phyloP scores from a whole-genome alignment of 35 echinoderm and acorn worm species.

The Strongylocentrotus purpuratus region DNA sequence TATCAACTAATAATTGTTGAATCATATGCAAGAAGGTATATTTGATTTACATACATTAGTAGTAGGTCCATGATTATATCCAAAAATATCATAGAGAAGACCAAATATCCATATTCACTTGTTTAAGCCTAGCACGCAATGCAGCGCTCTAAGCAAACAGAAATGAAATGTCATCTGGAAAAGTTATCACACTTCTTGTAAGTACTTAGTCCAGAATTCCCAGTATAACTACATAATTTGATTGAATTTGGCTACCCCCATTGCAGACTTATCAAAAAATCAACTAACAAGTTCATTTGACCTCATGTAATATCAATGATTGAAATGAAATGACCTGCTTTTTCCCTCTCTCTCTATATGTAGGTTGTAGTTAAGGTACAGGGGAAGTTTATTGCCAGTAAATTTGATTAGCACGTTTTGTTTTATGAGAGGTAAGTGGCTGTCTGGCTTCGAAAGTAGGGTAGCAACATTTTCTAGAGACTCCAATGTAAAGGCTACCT shows the following conservation, averaged over 20 bases:
- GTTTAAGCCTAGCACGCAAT: too few species aligned
- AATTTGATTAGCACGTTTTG: not conserved
- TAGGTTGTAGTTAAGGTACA: not conserved
- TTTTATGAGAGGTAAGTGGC: not conserved
- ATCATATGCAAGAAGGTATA: too few species aligned
- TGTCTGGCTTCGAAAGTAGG: not conserved
- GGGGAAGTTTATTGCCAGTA: not conserved
- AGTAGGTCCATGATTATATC: too few species aligned
- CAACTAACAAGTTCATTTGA: not conserved
- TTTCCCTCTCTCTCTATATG: not conserved
- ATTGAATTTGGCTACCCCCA: not conserved
- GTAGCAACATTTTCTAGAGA: not conserved
- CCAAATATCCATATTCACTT: too few species aligned
- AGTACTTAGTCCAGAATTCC: not conserved
- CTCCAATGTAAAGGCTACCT: too few species aligned
- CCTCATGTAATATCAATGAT: not conserved
- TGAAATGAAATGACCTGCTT: not conserved
- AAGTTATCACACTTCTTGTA: not conserved
- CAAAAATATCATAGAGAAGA: too few species aligned
- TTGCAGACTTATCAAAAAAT: conserved; percentile 9
- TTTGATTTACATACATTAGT: too few species aligned
- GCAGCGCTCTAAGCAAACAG: too few species aligned
- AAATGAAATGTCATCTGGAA: not conserved
- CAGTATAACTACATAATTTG: not conserved
- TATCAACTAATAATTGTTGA: too few species aligned